phyloP scores from a whole-genome alignment of 2,797 vertebrate genomes.

The Streptopelia turtur region DNA sequence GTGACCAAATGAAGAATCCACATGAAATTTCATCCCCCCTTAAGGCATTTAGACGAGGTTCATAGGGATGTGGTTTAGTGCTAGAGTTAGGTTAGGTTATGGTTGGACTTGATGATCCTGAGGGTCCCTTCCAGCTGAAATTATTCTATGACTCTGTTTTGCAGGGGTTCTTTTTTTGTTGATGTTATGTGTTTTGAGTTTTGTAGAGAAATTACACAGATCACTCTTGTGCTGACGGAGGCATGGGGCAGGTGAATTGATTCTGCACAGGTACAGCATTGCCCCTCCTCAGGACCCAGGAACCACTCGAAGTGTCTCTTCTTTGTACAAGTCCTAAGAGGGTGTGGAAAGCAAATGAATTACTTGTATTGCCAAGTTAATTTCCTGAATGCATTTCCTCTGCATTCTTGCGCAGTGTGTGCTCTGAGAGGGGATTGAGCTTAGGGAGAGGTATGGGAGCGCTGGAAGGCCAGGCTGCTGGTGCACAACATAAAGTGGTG shows the following conservation, averaged over 20 bases:
- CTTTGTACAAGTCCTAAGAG: neutral
- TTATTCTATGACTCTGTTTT: neutral
- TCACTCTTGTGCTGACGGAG: neutral
- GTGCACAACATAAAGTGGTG: neutral
- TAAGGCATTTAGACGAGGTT: neutral
- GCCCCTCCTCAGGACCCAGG: neutral
- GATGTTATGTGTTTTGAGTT: neutral
- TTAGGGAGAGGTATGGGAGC: neutral
- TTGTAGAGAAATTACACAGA: neutral
- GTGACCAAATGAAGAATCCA: neutral
- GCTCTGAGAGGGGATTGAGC: neutral
- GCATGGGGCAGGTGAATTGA: neutral
- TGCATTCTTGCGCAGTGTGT: rapidly evolving
- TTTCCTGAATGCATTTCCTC: neutral
- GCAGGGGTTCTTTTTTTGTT: neutral
- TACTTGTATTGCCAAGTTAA: neutral
- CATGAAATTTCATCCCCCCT: neutral
- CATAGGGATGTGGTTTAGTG: too few species aligned
- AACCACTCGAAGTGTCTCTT: neutral
- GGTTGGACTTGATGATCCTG: too few species aligned
- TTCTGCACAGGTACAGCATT: neutral
- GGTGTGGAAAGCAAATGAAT: neutral
- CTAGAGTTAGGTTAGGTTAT: too few species aligned
- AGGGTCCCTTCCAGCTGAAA: too few species aligned
- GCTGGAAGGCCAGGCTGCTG: neutral